Percentiles rank a stretch among this genome's conserved stretches.
phyloP scores from a whole-genome alignment of 2,113 vertebrate genomes.

The Lampris megalopsis region DNA sequence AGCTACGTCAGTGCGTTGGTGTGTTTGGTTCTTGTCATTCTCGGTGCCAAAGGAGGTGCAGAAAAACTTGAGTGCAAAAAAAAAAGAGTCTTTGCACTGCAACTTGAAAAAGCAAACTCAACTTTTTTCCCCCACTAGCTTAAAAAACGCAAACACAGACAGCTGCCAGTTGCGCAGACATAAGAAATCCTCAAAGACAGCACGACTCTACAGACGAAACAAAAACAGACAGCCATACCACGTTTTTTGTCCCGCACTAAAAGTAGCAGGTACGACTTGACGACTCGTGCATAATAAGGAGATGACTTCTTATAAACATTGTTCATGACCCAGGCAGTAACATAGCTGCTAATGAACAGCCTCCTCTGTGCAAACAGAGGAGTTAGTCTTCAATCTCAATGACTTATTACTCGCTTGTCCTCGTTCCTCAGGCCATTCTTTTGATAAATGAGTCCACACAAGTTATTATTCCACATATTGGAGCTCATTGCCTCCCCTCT shows the following conservation, averaged over 20 bases:
- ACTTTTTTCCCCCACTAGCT: too few relatives aligned
- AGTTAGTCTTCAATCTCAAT: conserved; percentile 20
- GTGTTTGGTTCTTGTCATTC: background rate
- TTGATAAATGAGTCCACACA: conserved; percentile 40
- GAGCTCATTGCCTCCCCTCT: conserved; percentile 28
- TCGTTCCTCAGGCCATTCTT: conserved; percentile 38
- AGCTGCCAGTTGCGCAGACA: background rate
- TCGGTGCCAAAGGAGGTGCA: too few relatives aligned
- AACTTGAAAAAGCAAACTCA: too few relatives aligned
- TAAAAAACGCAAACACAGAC: background rate
- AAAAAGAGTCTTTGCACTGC: too few relatives aligned
- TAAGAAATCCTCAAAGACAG: background rate
- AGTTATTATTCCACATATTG: conserved; percentile 49
- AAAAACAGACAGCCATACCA: background rate
- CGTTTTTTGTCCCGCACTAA: too few relatives aligned
- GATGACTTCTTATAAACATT: conserved; percentile 10
- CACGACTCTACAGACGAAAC: background rate
- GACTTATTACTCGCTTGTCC: conserved; percentile 37
- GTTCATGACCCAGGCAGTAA: background rate
- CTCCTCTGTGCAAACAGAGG: conserved; percentile 37
- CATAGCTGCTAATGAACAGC: conserved; percentile 26
- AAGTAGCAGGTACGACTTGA: background rate
- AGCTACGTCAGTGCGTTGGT: background rate
- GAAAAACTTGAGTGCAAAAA: too few relatives aligned
- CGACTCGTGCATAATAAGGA: background rate